These are phyloP conservation scores for Electrophaes corylata DNA, from an alignment of 2,888 invertebrate species.

Conservation along the genomic window DNA sequence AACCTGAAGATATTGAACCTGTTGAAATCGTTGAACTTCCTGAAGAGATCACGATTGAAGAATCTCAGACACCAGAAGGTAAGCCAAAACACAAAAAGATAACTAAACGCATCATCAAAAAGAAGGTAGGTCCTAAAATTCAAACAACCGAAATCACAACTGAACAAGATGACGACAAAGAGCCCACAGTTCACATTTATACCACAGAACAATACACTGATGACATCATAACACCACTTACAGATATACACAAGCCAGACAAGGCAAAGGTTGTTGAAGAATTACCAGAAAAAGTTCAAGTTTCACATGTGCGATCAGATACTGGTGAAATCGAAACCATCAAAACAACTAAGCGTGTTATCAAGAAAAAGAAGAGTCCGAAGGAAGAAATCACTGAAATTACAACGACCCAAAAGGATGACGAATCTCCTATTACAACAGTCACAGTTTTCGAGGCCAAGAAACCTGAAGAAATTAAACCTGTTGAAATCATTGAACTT, in stretches of 20 bases:
- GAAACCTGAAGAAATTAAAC: neutral
- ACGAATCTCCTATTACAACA: constrained; percentile 34
- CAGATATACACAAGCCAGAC: neutral
- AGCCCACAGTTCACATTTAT: neutral
- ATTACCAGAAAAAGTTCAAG: constrained; percentile 51
- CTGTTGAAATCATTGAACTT: too few species aligned
- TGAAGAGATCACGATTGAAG: constrained; percentile 35
- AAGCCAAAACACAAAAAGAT: constrained; percentile 49
- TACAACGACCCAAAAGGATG: constrained; percentile 48
- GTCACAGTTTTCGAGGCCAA: constrained; percentile 22
- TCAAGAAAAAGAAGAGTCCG: constrained; percentile 37
- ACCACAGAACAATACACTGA: neutral
- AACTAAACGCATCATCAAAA: constrained; percentile 41
- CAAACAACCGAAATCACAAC: constrained; percentile 49
- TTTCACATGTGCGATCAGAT: constrained; percentile 26
- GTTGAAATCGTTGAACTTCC: too few species aligned
- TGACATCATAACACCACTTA: constrained; percentile 11
- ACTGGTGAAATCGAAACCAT: constrained; percentile 21
- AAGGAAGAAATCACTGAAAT: constrained; percentile 58
- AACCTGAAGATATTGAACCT: too few species aligned
- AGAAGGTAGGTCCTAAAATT: constrained; percentile 55
- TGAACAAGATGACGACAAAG: constrained; percentile 51
- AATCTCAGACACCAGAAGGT: constrained; percentile 44
- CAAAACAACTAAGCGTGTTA: constrained; percentile 27
- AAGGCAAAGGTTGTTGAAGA: constrained; percentile 27